Conservation (phyloP, 1,140 invertebrate species). For the Pachypeltis micranthus region DNA sequence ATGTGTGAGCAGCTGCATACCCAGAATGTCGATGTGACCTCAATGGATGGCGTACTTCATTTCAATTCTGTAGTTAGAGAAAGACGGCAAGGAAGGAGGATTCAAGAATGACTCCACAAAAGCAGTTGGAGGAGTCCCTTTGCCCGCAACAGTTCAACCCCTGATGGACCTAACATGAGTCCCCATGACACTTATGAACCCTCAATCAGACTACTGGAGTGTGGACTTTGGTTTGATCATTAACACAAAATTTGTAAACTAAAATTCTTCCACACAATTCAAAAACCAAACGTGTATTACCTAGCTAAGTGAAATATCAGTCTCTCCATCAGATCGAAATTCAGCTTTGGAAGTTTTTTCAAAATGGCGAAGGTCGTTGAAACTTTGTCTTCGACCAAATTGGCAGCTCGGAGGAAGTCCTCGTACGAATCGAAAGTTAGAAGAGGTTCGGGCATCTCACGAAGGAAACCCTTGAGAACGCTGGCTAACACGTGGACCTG, state of each 20-base stretch:
- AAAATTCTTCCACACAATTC: background rate
- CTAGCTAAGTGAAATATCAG: conserved; percentile 86
- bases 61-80: too few species aligned
- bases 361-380: conserved; percentile 74
- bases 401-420: conserved; percentile 78
- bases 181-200: too few species aligned
- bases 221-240: too few species aligned
- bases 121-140: too few species aligned
- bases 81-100: too few species aligned
- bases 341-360: conserved; percentile 76
- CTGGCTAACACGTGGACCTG: conserved; percentile 77
- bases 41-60: too few species aligned
- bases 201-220: too few species aligned
- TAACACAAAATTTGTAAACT: conserved; percentile 4
- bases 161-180: too few species aligned
- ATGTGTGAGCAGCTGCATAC: too few species aligned
- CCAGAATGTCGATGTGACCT: too few species aligned
- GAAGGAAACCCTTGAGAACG: conserved; percentile 82
- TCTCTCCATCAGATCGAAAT: conserved; percentile 84
- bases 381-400: conserved; percentile 72
- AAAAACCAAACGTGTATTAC: conserved; percentile 29
- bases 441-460: conserved; percentile 86
- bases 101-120: too few species aligned
- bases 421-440: conserved; percentile 89
- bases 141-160: too few species aligned